Evolutionary conservation across 2,113 vertebrate species (phyloP), one percentile per base, ranked within the genome.

Genomic region (Nannobrachium achirus): DNA sequence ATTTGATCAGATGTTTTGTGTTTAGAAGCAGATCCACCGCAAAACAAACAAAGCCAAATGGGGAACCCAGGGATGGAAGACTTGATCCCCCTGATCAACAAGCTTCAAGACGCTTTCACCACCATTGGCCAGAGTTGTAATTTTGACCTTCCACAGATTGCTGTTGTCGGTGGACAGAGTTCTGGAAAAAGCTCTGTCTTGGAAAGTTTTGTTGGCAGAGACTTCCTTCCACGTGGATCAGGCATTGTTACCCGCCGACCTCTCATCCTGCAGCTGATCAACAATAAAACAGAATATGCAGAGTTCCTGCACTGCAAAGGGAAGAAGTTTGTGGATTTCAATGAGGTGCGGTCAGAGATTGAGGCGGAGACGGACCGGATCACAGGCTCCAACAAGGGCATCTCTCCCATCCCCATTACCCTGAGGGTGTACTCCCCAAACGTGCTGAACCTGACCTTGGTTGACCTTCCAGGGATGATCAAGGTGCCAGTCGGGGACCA

Each of bases 401-500:
- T 99, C 87, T 99, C 97, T 10, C 81, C 96, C 0, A 57, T 98
- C 64, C 97, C 97, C 79, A 99, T 99, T 86, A 99, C 98, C 91
- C 89, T 99, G 44, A 92, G 96, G 0, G 95, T 98, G 18, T 98
- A 96, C 78, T 99, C 97, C 0, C 97, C 97, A 0, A 76, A 99
- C 0, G 97, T 99, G 76, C 66, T 99, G 81, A 99, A 98, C 89
- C 81, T 99, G 92, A 99, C 98, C 0, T 91, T 99, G 78, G 98
- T 99, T 6, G 98, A 99, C 87, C 94, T 99, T 0, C 98, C 98
- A 11, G 98, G 98, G 3, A 99, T 99, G 93, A 99, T 97, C 64
- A 99, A 99, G 80, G 95, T 99, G 19, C 96, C 98, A 0, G 97
- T 99, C 3, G 98, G 98, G 57, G 97, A 99, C 86, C 97, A 99